phyloP scores from a whole-genome alignment of 1,140 invertebrate species.

The Metopolophium dirhodum region DNA sequence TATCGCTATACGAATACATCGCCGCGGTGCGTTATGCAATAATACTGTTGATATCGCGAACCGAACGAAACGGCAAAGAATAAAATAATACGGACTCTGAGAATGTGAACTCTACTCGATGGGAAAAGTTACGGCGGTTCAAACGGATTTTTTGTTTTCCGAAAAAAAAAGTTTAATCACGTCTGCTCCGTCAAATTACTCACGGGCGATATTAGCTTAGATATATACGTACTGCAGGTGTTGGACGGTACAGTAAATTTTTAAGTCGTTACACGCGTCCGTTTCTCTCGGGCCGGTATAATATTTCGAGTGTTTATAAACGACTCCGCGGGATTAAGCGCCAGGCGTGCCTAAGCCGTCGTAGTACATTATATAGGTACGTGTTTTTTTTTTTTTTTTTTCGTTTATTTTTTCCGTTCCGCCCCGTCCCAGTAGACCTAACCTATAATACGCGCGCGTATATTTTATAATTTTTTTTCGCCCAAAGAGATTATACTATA shows the following conservation, averaged over 20 bases:
- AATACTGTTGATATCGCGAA: too few relatives aligned
- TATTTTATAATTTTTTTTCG: slow-evolving; percentile 19
- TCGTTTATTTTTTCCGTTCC: too few relatives aligned
- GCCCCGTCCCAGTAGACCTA: not conserved
- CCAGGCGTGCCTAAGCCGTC: not conserved
- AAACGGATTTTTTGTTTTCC: not conserved
- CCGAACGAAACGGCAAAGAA: not conserved
- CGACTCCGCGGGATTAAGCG: not conserved
- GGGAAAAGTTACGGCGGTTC: not conserved
- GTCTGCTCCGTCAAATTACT: not conserved
- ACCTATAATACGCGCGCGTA: not conserved
- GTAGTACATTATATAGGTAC: not conserved
- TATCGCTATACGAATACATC: too few relatives aligned
- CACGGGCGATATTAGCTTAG: not conserved
- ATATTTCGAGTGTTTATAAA: slow-evolving; percentile 2
- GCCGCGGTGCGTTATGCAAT: too few relatives aligned
- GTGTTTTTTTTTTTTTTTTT: not conserved
- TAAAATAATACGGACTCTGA: not conserved
- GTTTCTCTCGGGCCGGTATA: not conserved
- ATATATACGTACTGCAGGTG: not conserved
- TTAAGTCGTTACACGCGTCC: not conserved
- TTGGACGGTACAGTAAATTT: not conserved
- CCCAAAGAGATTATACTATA: not conserved
- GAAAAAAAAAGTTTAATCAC: not conserved
- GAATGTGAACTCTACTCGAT: not conserved